Base-by-base conservation (phyloP, 2,113 vertebrate genomes). In the Oriolus oriolus region DNA sequence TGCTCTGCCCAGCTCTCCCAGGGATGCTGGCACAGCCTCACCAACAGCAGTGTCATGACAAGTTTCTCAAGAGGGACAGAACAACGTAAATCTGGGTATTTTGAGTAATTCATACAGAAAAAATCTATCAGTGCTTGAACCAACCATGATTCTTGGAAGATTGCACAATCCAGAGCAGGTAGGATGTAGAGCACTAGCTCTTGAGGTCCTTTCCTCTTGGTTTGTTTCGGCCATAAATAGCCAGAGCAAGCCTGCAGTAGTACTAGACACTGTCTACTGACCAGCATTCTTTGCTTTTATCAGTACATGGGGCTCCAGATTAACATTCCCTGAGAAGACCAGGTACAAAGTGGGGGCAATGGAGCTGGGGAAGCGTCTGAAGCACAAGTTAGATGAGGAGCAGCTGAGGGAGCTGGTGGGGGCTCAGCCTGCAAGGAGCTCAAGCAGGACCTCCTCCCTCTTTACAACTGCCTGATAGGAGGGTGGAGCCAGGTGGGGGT, bases 71-170 rank as follows among this genome's bases (percentile, higher is more conserved):
- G 37, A 86, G 16, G 26, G 28, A 75, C 31, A 33, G 47, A 53
- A 16, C 22, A 33, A 33, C 0, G 0, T 15, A 53, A 59, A 80
- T 31, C 31, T 0, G 0, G 12, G 31, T 27, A 14, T 22, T 78
- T 33, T 35, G 27, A 80, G 18, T 41, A 61, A 70, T 47, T 56
- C 7, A 28, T 15, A 31, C 5, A 35, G 57, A 84, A 87, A 87
- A 61, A 84, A 66, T 39, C 37, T 7, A 24, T 33, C 28, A 17
- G 26, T 65, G 30, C 42, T 66, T 78, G 49, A 60, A 64, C 39
- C 44, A 84, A n/a, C 9, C 23, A 53, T 4, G 13, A 49, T 74
- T 54, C 22, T 37, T 60, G 22, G 9, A 50, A 56, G 23, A 49
- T 57, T 53, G 71, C 42, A 41, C n/a, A 75, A 41, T 13, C n/a